Percentiles rank a stretch among this genome's conserved stretches.
Conservation (phyloP, 1,140 invertebrate species). For the Dufourea novaeangliae region DNA sequence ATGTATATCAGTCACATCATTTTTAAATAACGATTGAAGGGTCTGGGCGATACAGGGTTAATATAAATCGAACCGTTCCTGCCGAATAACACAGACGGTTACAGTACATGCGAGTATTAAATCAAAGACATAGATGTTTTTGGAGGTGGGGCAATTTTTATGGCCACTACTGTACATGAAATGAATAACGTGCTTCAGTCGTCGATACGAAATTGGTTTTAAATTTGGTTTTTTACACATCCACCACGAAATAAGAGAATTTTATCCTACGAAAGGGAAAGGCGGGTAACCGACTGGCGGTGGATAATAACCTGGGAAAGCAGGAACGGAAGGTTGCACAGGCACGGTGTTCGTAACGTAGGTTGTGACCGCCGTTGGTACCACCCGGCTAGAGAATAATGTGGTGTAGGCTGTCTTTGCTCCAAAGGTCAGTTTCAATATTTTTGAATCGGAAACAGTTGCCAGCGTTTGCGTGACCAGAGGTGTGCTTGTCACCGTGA, state of each 20-base stretch:
- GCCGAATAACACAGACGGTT: too few species aligned
- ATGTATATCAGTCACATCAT: too few species aligned
- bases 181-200: slow-evolving; percentile 1
- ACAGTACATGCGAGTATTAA: too few species aligned
- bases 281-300: slow-evolving; percentile 86
- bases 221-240: not conserved
- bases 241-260: not conserved
- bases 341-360: slow-evolving; percentile 90
- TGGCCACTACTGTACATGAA: not conserved
- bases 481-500: slow-evolving; percentile 90
- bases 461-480: slow-evolving; percentile 90
- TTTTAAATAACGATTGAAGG: too few species aligned
- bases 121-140: not conserved
- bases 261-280: slow-evolving; percentile 88
- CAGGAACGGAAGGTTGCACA: slow-evolving; percentile 85
- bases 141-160: too few species aligned
- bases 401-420: slow-evolving; percentile 94
- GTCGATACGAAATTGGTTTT: not conserved
- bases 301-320: slow-evolving; percentile 89
- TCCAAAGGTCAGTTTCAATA: slow-evolving; percentile 93
- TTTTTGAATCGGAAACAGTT: slow-evolving; percentile 90
- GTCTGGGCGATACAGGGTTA: too few species aligned
- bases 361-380: slow-evolving; percentile 91
- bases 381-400: slow-evolving; percentile 90
- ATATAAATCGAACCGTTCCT: too few species aligned